Base-by-base conservation (phyloP, 37 sponge, comb jelly and placozoan species). In the Halisarca cf. caerulea region DNA sequence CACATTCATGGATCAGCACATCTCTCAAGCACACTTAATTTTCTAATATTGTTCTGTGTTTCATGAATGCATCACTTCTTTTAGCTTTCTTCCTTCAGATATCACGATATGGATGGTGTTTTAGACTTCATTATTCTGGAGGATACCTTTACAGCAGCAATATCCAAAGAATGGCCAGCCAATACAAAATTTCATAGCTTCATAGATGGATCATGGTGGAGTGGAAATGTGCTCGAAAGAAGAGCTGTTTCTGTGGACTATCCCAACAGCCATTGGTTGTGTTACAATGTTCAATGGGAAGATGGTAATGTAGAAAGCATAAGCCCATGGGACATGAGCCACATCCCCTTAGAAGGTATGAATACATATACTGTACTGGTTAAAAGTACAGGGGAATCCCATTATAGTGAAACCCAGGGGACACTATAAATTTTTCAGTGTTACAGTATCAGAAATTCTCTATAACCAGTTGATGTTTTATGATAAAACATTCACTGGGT, bases 271-370 rank as follows among this genome's bases (percentile, higher is more conserved):
- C 42, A 82, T 55, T 96, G 93, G 94, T 94, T 93, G 47, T 93
- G 94, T 51, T 96, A 86, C 77, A 75, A 20, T 14, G 94, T 96
- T 14, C 55, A 81, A 66, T 93, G 90, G 84, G 96, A 86, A 18
- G 92, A 92, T 80, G 89, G 83, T 3, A 86, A 73, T 0, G 79
- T 71, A 0, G 96, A 93, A 43, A 71, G 54, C 28, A 75, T 96
- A 39, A 92, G 94, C 54, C 96, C 96, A 0, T 96, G 96, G 96
- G 96, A 96, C 61, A 90, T 96, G 94, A 85, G 89, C 39, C 89
- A 85, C 5, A 30, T 89, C 33, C 73, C 42, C 15, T 42, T 27
- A 17, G 64, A 68, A 68, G 69, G 69, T 68, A 4, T 68, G 69
- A 17, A 30, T 30, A 33, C 30, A 34, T 68, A 34, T 14, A 47